These are phyloP conservation scores for Chloroclysta siterata DNA, from an alignment of 2,888 invertebrate species.

Conservation along the genomic window DNA sequence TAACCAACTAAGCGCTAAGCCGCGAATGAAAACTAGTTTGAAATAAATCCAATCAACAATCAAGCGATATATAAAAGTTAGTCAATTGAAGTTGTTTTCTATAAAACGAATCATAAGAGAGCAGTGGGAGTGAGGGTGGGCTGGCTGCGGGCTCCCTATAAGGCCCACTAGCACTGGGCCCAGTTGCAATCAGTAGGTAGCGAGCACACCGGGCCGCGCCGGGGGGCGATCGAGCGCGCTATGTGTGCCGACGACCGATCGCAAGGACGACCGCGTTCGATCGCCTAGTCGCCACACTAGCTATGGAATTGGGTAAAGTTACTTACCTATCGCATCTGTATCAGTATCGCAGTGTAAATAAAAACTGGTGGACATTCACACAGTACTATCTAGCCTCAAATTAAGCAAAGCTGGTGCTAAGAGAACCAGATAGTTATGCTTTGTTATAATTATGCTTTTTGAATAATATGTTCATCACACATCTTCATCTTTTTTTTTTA, in stretches of 20 bases:
- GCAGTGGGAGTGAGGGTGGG: slow-evolving; percentile 20
- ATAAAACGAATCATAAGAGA: slow-evolving; percentile 1
- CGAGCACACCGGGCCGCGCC: background rate
- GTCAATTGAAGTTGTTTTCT: background rate
- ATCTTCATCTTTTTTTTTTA: no score
- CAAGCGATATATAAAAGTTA: no score
- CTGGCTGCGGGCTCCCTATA: slow-evolving; percentile 12
- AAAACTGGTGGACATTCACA: no score
- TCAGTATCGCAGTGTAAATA: no score
- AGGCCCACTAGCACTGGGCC: slow-evolving; percentile 15
- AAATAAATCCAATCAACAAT: no score
- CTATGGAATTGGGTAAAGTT: slow-evolving; percentile 7
- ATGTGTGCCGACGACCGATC: slow-evolving; percentile 53
- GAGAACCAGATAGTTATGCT: no score
- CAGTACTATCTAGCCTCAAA: no score
- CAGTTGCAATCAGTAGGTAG: slow-evolving; percentile 9
- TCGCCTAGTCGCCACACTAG: slow-evolving; percentile 18
- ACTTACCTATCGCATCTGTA: background rate
- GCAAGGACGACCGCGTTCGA: slow-evolving; percentile 47
- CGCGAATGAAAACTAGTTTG: no score
- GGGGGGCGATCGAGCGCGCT: slow-evolving; percentile 24
- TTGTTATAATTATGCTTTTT: no score
- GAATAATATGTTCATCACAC: no score
- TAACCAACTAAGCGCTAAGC: no score
- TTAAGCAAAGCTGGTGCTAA: no score